Conservation (phyloP, 2,888 invertebrate genomes). For the Acronicta psi region DNA sequence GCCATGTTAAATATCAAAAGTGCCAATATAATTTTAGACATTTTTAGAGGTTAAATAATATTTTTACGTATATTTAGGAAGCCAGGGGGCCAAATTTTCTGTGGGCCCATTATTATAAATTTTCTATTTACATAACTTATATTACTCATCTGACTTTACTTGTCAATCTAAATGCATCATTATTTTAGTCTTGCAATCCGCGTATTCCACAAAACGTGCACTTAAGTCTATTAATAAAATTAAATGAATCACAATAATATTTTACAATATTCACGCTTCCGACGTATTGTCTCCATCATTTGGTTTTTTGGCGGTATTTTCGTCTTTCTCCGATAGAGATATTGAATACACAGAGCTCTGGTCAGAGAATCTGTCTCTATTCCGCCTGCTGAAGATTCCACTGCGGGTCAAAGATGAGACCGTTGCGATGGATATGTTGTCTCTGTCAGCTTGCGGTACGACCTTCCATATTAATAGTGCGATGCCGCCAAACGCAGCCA, state of each 20-base stretch:
- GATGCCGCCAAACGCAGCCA: constrained; percentile 89
- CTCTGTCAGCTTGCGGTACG: constrained; percentile 86
- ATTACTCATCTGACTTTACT: constrained; percentile 8
- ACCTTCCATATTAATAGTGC: constrained; percentile 88
- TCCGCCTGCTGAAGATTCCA: constrained; percentile 78
- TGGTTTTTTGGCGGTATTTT: constrained; percentile 73
- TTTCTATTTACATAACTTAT: constrained; percentile 41
- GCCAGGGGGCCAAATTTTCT: constrained; percentile 1
- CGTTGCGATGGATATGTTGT: constrained; percentile 84
- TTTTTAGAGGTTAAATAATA: constrained; percentile 10
- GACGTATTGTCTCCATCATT: constrained; percentile 84
- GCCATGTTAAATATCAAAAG: constrained; percentile 32
- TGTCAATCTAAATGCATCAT: constrained; percentile 11
- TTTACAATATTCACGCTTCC: constrained; percentile 75
- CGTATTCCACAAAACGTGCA: constrained; percentile 55
- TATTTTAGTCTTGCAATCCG: constrained; percentile 5
- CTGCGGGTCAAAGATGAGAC: constrained; percentile 80
- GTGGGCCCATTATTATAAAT: neutral
- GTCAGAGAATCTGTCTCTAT: constrained; percentile 83
- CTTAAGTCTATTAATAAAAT: constrained; percentile 49
- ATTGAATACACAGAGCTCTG: constrained; percentile 85
- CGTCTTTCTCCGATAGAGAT: constrained; percentile 84
- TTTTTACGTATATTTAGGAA: neutral
- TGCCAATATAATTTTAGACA: constrained; percentile 16
- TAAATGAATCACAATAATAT: constrained; percentile 42